These are phyloP conservation scores for Glaucidium brasilianum DNA, from an alignment of 2,113 vertebrate species.

Conservation along the genomic window DNA sequence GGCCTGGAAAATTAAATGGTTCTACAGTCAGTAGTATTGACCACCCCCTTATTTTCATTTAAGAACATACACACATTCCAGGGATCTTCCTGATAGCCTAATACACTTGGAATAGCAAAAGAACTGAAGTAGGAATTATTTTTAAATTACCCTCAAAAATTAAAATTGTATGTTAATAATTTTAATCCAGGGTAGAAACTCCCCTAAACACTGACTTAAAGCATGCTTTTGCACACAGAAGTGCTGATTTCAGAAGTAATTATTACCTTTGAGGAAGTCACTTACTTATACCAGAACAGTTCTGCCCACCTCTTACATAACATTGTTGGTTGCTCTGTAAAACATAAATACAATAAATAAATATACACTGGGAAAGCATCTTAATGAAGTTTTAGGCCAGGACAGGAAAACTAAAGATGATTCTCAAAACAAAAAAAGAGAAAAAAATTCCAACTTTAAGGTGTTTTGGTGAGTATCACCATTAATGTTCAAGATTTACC, in stretches of 20 bases:
- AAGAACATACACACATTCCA: background rate
- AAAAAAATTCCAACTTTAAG: background rate
- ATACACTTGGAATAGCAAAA: background rate
- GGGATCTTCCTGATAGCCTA: background rate
- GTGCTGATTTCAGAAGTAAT: background rate
- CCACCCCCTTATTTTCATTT: background rate
- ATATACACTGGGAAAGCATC: background rate
- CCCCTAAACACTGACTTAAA: background rate
- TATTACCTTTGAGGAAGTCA: background rate
- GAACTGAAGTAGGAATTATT: background rate
- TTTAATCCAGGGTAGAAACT: background rate
- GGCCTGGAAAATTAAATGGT: background rate
- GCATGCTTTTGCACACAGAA: background rate
- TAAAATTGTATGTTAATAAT: background rate
- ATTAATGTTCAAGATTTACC: background rate
- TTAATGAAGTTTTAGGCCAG: background rate
- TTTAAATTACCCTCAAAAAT: background rate
- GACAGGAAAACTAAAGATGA: background rate
- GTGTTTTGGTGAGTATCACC: background rate
- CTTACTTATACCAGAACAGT: background rate
- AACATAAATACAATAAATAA: background rate
- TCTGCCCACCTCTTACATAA: background rate
- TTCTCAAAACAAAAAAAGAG: background rate
- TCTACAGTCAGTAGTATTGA: background rate
- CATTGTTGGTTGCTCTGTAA: background rate